phyloP scores from a whole-genome alignment of 35 echinoderm and acorn worm species.

The Diadema setosum region DNA sequence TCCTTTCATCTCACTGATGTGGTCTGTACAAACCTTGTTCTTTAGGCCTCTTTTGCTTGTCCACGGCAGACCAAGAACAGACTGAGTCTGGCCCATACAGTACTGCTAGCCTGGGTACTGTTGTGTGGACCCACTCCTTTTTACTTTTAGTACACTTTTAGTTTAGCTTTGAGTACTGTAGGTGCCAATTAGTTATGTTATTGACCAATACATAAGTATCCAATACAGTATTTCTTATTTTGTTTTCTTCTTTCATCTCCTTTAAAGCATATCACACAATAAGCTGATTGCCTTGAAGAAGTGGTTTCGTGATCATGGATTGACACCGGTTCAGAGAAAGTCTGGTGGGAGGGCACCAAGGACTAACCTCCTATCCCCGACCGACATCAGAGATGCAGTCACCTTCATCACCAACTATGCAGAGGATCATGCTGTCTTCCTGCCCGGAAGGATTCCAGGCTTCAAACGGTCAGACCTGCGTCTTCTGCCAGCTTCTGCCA shows the following conservation, averaged over 20 bases:
- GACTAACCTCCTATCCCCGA: background rate
- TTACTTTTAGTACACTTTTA: background rate
- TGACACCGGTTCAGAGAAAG: background rate
- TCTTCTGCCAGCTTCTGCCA: background rate
- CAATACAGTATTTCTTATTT: background rate
- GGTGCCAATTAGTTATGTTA: background rate
- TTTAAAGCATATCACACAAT: background rate
- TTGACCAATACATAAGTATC: background rate
- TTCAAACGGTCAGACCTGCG: background rate
- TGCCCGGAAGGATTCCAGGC: conserved; percentile 23
- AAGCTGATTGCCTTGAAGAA: conserved; percentile 3
- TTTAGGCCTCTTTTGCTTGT: background rate
- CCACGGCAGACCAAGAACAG: background rate
- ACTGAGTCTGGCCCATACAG: background rate
- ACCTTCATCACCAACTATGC: conserved; percentile 40
- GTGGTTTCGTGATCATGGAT: background rate
- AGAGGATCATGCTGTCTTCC: conserved; percentile 7
- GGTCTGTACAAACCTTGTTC: background rate
- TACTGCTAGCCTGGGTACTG: too few species aligned
- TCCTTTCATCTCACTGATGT: background rate
- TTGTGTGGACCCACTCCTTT: too few species aligned
- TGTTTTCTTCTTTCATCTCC: background rate
- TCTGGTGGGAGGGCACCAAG: background rate
- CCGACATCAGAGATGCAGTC: background rate
- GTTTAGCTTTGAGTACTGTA: background rate